These are phyloP conservation scores for Coptotermes formosanus DNA, from an alignment of 1,140 invertebrate species.

Conservation along the genomic window DNA sequence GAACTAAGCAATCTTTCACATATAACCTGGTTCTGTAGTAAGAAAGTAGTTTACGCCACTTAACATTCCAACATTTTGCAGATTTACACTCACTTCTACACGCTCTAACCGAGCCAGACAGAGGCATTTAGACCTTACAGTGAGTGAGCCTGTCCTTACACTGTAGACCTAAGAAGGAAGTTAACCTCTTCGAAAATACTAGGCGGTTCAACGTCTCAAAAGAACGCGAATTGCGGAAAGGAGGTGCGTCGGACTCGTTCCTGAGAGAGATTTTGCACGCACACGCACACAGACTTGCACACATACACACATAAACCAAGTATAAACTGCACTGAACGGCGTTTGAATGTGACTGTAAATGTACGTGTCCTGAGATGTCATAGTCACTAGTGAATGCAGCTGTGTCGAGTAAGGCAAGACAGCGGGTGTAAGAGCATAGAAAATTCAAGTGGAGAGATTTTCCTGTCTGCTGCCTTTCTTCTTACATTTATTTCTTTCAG, in stretches of 20 bases:
- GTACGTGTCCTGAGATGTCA: not conserved
- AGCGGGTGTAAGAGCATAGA: not conserved
- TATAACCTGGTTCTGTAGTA: too few species aligned
- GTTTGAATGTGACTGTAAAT: slow-evolving; percentile 10
- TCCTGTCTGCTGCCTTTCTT: not conserved
- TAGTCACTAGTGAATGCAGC: not conserved
- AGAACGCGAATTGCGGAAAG: not conserved
- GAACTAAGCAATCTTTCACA: too few species aligned
- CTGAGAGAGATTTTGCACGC: not conserved
- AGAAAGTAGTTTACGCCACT: too few species aligned
- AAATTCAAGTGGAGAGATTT: not conserved
- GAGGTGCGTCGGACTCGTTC: not conserved
- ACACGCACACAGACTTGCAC: not conserved
- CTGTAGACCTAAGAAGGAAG: too few species aligned
- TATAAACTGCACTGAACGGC: not conserved
- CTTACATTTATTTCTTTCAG: not conserved
- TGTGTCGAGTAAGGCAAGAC: not conserved
- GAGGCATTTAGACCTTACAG: too few species aligned
- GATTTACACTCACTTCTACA: too few species aligned
- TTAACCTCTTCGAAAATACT: not conserved
- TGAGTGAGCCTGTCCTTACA: too few species aligned
- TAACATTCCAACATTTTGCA: too few species aligned
- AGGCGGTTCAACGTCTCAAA: not conserved
- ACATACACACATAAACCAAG: not conserved
- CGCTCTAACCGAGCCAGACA: too few species aligned